Evolutionary conservation across 2,113 vertebrate genomes (phyloP).

Genomic region (Hemichromis elongatus): DNA sequence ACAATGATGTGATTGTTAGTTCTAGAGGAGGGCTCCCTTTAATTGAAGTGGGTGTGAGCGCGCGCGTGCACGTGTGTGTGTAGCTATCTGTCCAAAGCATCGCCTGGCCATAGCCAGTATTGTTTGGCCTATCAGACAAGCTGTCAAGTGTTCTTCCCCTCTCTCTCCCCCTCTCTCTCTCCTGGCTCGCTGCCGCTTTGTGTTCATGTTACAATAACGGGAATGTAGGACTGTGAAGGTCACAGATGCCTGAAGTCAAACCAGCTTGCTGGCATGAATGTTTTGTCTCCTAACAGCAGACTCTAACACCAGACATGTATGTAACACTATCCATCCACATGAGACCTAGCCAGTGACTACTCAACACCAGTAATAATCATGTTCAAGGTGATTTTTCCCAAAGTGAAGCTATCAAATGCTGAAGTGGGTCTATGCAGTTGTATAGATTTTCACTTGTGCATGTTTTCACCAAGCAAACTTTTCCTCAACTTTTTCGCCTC

Average conservation of each 20-base stretch:
- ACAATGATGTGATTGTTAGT: conserved; percentile 68
- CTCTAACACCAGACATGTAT: conserved; percentile 36
- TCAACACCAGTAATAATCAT: neutral
- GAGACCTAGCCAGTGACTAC: conserved; percentile 22
- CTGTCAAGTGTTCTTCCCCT: conserved; percentile 69
- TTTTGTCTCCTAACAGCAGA: conserved; percentile 49
- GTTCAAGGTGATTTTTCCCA: conserved; percentile 44
- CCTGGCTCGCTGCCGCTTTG: conserved; percentile 57
- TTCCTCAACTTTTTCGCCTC: conserved; percentile 30
- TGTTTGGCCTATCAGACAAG: conserved; percentile 80
- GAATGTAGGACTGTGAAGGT: conserved; percentile 79
- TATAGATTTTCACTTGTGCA: neutral
- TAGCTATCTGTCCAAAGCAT: conserved; percentile 72
- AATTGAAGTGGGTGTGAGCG: conserved; percentile 69
- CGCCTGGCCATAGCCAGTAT: conserved; percentile 75
- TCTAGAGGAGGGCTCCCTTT: conserved; percentile 62
- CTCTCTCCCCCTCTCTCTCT: neutral
- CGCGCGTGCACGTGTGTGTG: conserved; percentile 35
- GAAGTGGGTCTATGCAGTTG: neutral
- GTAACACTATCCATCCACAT: conserved; percentile 41
- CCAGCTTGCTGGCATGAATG: conserved; percentile 21
- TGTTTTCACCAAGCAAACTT: conserved; percentile 10
- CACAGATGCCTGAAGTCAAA: conserved; percentile 62
- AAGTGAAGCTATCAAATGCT: neutral
- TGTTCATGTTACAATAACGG: conserved; percentile 73